A percentile compares a stretch with the other conserved stretches of the same genome.
phyloP scores from a whole-genome alignment of 2,113 vertebrate genomes.

The Equus przewalskii region DNA sequence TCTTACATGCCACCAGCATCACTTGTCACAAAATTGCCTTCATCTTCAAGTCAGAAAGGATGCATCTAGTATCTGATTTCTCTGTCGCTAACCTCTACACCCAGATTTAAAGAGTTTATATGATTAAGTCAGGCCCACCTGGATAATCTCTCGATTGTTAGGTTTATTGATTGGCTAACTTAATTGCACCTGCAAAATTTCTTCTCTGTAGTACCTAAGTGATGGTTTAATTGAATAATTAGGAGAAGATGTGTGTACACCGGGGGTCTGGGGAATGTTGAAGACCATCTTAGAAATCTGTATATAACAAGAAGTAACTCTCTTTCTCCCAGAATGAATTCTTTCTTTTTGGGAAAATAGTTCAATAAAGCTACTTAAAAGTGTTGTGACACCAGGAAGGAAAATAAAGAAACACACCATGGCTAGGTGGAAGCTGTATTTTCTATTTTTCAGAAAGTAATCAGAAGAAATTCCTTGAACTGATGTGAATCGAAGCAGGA shows the following conservation, averaged over 20 bases:
- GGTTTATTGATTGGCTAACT: not conserved
- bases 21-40: fast-evolving
- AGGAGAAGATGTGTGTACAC: not conserved
- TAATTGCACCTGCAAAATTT: not conserved
- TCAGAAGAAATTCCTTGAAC: not conserved
- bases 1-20: fast-evolving
- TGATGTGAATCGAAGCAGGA: not conserved
- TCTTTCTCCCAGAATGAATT: not conserved
- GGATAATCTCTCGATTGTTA: not conserved
- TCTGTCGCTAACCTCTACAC: too few relatives aligned
- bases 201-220: not conserved
- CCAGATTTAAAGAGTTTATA: not conserved
- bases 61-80: not conserved
- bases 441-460: not conserved
- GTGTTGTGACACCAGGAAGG: not conserved
- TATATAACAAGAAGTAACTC: not conserved
- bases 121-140: not conserved
- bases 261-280: not conserved
- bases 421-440: not conserved
- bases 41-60: not conserved
- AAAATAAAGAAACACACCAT: not conserved
- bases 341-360: not conserved
- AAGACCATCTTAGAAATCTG: not conserved
- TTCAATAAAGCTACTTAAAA: not conserved
- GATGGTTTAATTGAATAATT: not conserved